These are phyloP conservation scores for Thamnophis elegans DNA, from an alignment of 2,797 vertebrate species.

Conservation along the genomic window DNA sequence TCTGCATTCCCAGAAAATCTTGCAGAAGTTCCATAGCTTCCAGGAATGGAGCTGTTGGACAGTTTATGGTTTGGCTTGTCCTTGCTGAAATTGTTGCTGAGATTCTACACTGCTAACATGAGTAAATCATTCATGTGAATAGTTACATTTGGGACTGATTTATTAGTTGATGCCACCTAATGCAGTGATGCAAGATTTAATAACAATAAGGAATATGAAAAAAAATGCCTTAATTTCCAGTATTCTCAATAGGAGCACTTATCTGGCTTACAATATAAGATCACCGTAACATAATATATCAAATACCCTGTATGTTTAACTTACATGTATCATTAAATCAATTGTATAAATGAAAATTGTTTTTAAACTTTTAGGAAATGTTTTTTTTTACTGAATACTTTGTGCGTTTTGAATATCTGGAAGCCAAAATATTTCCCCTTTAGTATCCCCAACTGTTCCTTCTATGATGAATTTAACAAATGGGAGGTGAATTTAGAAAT, in stretches of 20 bases:
- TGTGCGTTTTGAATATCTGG: constrained; percentile 73
- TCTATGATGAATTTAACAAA: constrained; percentile 76
- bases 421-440: constrained; percentile 80
- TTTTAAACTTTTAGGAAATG: constrained; percentile 75
- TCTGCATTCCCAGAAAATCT: neutral
- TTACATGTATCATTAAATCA: neutral
- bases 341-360: constrained; percentile 66
- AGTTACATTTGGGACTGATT: neutral
- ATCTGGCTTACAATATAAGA: constrained; percentile 49
- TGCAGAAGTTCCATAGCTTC: neutral
- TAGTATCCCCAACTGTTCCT: constrained; percentile 77
- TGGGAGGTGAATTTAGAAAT: constrained; percentile 78
- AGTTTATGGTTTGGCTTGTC: neutral
- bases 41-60: neutral
- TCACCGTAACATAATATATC: constrained; percentile 50
- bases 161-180: constrained; percentile 2
- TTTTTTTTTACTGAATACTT: constrained; percentile 73
- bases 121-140: constrained; percentile 7
- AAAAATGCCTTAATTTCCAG: constrained; percentile 30
- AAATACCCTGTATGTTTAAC: constrained; percentile 42
- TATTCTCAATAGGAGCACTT: constrained; percentile 44
- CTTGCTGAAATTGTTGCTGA: neutral
- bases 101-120: neutral
- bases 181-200: constrained; percentile 19
- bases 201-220: constrained; percentile 34